Percentiles rank a stretch among this genome's conserved stretches.
These are phyloP conservation scores for Lepidurus apus DNA, from an alignment of 1,140 invertebrate genomes.

Conservation along the genomic window DNA sequence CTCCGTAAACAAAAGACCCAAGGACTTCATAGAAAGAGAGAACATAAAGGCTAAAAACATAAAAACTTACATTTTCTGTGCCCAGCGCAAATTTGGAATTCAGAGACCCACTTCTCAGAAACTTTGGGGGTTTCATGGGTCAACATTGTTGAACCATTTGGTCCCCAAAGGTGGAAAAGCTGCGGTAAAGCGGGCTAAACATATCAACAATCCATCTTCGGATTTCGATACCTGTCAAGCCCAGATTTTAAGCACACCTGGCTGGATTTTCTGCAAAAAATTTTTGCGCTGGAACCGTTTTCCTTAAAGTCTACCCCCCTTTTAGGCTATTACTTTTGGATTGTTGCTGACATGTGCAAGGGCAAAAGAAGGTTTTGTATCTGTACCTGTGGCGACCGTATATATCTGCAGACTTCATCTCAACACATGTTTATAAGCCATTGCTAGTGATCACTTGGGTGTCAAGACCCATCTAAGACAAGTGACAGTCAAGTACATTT, in stretches of 20 bases:
- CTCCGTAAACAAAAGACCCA: no score
- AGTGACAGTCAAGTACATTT: constrained; percentile 13
- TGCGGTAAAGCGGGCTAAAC: not conserved
- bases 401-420: constrained; percentile 10
- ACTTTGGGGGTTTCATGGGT: not conserved
- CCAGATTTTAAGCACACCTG: not conserved
- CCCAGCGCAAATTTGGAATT: constrained; percentile 13
- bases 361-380: not conserved
- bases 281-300: not conserved
- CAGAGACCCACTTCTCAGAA: not conserved
- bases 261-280: not conserved
- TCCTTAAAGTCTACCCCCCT: no score
- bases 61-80: no score
- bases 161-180: not conserved
- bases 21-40: no score
- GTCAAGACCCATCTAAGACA: not conserved
- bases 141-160: not conserved
- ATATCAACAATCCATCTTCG: constrained; percentile 19
- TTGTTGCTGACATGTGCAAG: not conserved
- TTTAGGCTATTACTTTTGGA: not conserved
- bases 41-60: no score
- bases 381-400: not conserved
- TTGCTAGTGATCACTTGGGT: not conserved
- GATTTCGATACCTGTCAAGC: constrained; percentile 15
- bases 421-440: not conserved